A percentile compares a stretch with the other conserved stretches of the same genome.
These are phyloP conservation scores for Ciconia stormi DNA, from an alignment of 2,113 vertebrate genomes.

Conservation along the genomic window DNA sequence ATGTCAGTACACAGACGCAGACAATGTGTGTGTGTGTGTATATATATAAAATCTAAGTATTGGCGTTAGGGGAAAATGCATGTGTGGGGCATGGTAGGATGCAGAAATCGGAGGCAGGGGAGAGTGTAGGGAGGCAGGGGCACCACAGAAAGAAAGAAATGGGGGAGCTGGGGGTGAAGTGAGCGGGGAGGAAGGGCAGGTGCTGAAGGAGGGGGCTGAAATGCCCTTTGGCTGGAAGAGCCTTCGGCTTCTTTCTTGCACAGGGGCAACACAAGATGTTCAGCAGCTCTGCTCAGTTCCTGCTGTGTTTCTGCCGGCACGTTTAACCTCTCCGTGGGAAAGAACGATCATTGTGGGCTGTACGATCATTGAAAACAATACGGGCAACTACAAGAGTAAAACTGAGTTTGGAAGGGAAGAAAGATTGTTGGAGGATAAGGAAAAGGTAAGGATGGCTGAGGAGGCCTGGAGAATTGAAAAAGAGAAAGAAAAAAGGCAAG, in stretches of 20 bases:
- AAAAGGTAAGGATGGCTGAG: neutral
- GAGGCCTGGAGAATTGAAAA: neutral
- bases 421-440: neutral
- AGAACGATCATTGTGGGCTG: neutral
- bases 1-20: neutral
- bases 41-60: neutral
- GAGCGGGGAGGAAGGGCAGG: neutral
- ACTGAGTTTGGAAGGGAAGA: neutral
- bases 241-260: neutral
- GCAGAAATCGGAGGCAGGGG: neutral
- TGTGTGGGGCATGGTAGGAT: neutral
- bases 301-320: neutral
- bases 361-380: neutral
- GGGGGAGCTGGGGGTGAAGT: neutral
- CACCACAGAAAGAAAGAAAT: neutral
- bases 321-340: neutral
- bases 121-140: fast-evolving
- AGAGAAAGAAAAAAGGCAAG: neutral
- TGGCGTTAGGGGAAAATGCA: neutral
- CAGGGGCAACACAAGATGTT: neutral
- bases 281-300: neutral
- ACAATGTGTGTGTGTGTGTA: fast-evolving
- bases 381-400: neutral
- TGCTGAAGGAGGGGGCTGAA: neutral
- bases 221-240: neutral